phyloP scores from a whole-genome alignment of 1,140 invertebrate genomes.

The Brachionus koreanus region DNA sequence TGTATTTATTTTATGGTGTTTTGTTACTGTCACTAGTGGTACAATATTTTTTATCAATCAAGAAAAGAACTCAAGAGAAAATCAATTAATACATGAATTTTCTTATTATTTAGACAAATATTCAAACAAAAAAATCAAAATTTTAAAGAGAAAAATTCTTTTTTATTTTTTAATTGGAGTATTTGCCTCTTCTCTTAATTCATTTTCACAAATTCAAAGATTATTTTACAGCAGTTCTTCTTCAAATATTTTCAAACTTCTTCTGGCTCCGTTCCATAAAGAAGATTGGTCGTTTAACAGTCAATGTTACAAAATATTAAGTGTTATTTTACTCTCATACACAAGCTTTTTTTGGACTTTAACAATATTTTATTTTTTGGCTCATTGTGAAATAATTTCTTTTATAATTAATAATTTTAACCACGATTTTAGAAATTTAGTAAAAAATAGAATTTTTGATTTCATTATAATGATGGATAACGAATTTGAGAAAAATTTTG shows the following conservation, averaged over 20 bases:
- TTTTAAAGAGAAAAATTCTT: neutral
- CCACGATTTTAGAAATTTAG: neutral
- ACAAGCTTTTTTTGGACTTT: neutral
- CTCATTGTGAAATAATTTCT: conserved; percentile 3
- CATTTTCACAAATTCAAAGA: neutral
- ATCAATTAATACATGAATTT: neutral
- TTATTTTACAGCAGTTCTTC: neutral
- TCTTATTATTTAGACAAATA: neutral
- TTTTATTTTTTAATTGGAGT: neutral
- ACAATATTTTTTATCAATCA: conserved; percentile 24
- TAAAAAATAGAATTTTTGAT: neutral
- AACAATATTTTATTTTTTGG: neutral
- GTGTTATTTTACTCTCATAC: neutral
- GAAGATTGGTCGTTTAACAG: neutral
- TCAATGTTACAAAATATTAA: neutral
- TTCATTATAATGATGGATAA: neutral
- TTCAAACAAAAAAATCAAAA: neutral
- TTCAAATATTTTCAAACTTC: neutral
- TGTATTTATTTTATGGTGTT: neutral
- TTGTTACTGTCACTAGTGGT: neutral
- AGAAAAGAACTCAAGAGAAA: neutral
- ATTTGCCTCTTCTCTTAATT: neutral
- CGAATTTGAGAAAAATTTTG: conserved; percentile 16
- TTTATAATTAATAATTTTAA: conserved; percentile 33
- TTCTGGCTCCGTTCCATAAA: conserved; percentile 31